These are phyloP conservation scores for Platyscapa corneri DNA, from an alignment of 1,140 invertebrate genomes.

Conservation along the genomic window DNA sequence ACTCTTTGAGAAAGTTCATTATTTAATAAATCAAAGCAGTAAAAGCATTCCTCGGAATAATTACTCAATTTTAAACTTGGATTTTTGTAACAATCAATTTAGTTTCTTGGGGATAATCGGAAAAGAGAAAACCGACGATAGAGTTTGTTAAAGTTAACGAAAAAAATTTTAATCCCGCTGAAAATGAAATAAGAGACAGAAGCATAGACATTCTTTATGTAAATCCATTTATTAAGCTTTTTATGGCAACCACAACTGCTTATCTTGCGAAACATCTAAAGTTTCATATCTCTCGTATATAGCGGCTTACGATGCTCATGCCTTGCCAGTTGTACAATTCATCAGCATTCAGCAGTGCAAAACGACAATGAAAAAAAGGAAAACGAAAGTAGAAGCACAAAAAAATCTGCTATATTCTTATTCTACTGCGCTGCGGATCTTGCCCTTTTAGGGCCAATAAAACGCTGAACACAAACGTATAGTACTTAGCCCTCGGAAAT, in stretches of 20 bases:
- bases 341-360: constrained; percentile 34
- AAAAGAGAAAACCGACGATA: no score
- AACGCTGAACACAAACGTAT: background rate
- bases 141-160: background rate
- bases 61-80: no score
- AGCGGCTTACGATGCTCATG: background rate
- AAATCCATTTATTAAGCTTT: constrained; percentile 43
- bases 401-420: constrained; percentile 3
- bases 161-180: background rate
- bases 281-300: constrained; percentile 1
- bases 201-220: background rate
- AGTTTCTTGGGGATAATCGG: no score
- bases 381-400: background rate
- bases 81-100: no score
- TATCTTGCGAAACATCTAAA: background rate
- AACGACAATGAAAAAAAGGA: background rate
- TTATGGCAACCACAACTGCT: constrained; percentile 21
- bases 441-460: constrained; percentile 22
- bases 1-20: no score
- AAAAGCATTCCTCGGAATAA: no score
- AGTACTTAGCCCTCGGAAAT: background rate
- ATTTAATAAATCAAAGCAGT: no score
- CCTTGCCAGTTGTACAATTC: constrained; percentile 10
- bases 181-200: background rate
- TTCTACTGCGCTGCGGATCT: background rate